Percentiles rank a stretch among this genome's conserved stretches.
phyloP scores from a whole-genome alignment of 2,888 invertebrate species.

The Anoncus sp. region DNA sequence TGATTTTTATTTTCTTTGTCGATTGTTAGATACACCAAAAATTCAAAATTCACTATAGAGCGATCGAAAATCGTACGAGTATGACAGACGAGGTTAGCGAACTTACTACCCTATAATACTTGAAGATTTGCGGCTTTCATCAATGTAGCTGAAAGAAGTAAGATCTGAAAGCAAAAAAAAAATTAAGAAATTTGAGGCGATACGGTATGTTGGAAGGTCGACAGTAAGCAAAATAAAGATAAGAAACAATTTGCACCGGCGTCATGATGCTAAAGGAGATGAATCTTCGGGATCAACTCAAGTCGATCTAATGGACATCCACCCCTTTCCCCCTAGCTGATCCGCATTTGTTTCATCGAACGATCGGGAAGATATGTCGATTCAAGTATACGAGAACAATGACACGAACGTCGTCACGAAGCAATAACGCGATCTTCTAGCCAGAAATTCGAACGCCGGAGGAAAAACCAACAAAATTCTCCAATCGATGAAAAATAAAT shows the following conservation, averaged over 20 bases:
- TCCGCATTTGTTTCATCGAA: too few species aligned
- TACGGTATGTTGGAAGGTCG: background rate
- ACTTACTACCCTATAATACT: background rate
- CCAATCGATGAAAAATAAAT: constrained; percentile 18
- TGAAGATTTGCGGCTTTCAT: constrained; percentile 13
- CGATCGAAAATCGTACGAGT: background rate
- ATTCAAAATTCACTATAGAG: too few species aligned
- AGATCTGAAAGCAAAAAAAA: background rate
- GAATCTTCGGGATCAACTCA: constrained; percentile 39
- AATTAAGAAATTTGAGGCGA: background rate
- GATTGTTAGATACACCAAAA: constrained; percentile 2
- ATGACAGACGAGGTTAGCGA: background rate
- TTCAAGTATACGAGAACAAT: too few species aligned
- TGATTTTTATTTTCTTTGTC: background rate
- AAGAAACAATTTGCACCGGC: too few species aligned
- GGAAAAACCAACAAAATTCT: constrained; percentile 7
- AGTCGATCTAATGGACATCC: too few species aligned
- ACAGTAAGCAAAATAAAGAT: constrained; percentile 15
- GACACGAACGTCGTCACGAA: too few species aligned
- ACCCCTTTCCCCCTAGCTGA: too few species aligned
- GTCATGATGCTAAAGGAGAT: constrained; percentile 20
- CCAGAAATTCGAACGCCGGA: constrained; percentile 34
- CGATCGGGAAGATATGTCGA: too few species aligned
- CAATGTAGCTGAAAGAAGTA: background rate
- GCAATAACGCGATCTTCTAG: constrained; percentile 3